Evolutionary conservation across 1,140 invertebrate genomes (phyloP).

Genomic region (Bicyclus anynana): DNA sequence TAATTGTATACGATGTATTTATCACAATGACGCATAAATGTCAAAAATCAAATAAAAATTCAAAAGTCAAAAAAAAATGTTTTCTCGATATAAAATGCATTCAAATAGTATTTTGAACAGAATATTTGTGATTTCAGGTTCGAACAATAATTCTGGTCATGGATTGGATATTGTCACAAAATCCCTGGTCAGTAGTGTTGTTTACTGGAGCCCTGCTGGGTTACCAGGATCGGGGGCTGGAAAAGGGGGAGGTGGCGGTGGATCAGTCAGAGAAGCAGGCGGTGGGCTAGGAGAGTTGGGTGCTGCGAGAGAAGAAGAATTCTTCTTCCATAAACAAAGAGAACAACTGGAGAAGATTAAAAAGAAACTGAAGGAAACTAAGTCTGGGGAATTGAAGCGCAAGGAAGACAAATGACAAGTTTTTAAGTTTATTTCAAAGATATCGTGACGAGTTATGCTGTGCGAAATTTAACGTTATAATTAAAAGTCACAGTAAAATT

Average conservation of each 20-base stretch:
- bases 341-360: slow-evolving; percentile 50
- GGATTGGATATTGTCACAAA: background rate
- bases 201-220: slow-evolving; percentile 24
- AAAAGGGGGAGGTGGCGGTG: slow-evolving; percentile 46
- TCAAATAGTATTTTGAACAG: background rate
- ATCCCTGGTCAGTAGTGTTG: slow-evolving; percentile 1
- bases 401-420: slow-evolving; percentile 35
- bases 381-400: slow-evolving; percentile 23
- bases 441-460: no score
- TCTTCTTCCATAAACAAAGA: slow-evolving; percentile 51
- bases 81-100: no score
- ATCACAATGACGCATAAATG: no score
- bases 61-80: no score
- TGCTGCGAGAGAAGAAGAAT: slow-evolving; percentile 52
- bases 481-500: no score
- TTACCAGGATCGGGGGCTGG: slow-evolving; percentile 45
- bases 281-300: slow-evolving; percentile 50
- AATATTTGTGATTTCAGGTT: background rate
- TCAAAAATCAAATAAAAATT: no score
- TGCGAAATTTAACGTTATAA: no score
- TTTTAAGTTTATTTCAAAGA: no score
- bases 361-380: slow-evolving; percentile 36
- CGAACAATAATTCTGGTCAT: background rate
- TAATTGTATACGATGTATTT: no score
- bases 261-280: slow-evolving; percentile 46